Conservation (phyloP, 2,888 invertebrate species). For the Ormyrus nitidulus region DNA sequence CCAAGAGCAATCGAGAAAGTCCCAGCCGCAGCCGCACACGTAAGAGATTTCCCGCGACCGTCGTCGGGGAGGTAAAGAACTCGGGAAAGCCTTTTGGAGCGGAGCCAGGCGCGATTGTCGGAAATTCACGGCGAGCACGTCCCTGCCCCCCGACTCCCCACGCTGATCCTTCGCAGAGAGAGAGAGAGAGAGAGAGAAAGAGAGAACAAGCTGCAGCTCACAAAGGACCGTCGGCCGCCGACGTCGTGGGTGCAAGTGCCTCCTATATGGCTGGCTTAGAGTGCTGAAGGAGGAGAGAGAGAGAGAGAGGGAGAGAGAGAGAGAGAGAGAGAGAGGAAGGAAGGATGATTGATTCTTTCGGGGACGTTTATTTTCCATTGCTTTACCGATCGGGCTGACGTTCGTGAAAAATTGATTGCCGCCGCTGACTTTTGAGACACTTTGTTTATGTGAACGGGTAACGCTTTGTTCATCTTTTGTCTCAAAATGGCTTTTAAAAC, state of each 20-base stretch:
- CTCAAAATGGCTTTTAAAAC: no score
- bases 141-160: no score
- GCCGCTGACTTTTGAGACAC: background rate
- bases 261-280: slow-evolving; percentile 1
- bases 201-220: slow-evolving; percentile 24
- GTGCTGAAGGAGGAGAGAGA: background rate
- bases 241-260: background rate
- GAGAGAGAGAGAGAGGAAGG: background rate
- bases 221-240: slow-evolving; percentile 9
- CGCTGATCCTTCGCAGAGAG: slow-evolving; percentile 50
- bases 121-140: slow-evolving; percentile 62
- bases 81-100: slow-evolving; percentile 64
- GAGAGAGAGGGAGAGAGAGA: slow-evolving; percentile 2
- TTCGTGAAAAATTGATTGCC: slow-evolving; percentile 28
- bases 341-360: slow-evolving; percentile 43
- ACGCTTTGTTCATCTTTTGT: no score
- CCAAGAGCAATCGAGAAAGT: slow-evolving; percentile 35
- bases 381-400: slow-evolving; percentile 38
- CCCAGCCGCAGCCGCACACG: background rate
- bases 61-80: slow-evolving; percentile 42
- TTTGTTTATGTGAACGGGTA: no score
- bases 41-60: slow-evolving; percentile 16
- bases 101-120: slow-evolving; percentile 70
- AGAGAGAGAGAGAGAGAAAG: slow-evolving; percentile 18
- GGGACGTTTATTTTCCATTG: slow-evolving; percentile 30